Evolutionary conservation across 1,140 invertebrate species (phyloP), one percentile per base, ranked within the genome.

Genomic region (Aphaenogaster ashmeadi): DNA sequence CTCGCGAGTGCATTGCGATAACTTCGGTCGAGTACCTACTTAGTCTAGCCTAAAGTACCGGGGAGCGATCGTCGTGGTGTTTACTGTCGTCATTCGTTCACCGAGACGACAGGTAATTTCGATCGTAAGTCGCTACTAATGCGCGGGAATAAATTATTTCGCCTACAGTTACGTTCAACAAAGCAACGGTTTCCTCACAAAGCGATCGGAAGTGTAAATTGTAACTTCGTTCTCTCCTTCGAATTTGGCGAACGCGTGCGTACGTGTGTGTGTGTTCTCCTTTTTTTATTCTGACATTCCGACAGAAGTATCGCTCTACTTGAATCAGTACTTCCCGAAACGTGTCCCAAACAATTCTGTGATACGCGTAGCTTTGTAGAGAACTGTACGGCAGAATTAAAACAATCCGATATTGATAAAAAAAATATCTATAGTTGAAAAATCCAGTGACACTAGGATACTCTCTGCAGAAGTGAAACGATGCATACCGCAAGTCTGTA

Each of bases 51-150:
- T 58, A 33, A 83, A 74, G 4, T 33, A 72, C 41, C 47, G 27
- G 18, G 18, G 33, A 67, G 11, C 33, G 54, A 58, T 38, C 60
- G 18, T 44, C 66, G 52, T 47, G 38, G 50, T 47, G 18, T 83
- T 83, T 74, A 47, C 9, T 58, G 21, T 83, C 79, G 67, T 83
- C 66, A 18, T 81, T n/a, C 50, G 66, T 72, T 74, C 67, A 7
- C 66, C 67, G 41, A 47, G 18, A 18, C 52, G 67, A 83, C 80
- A 74, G 66, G 11, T 72, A 58, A 83, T 60, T 74, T 74, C 67
- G 38, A 66, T 4, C n/a, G n/a, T 47, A 72, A 83, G 41, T 72
- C 50, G 52, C 69, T 36, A 56, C 38, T 27, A 33, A 72, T n/a
- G 67, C 27, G 27, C 21, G 41, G 21, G 27, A 72, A 60, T 83